A percentile compares a stretch with the other conserved stretches of the same genome.
Conservation (phyloP, 2,888 invertebrate genomes). For the Agapostemon virescens region DNA sequence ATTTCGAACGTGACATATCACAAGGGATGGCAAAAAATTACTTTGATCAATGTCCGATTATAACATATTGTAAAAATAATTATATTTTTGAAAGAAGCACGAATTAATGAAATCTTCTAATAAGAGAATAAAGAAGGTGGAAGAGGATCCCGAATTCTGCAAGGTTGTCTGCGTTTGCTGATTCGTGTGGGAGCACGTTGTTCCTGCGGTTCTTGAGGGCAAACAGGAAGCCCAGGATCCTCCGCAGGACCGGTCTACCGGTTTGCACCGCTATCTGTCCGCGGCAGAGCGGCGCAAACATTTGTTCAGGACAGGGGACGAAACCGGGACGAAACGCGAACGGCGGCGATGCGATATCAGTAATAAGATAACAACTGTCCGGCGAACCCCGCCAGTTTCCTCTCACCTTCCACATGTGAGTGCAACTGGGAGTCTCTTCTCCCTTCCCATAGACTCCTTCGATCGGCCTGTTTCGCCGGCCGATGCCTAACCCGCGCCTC, state of each 20-base stretch:
- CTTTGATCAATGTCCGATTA: no score
- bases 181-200: constrained; percentile 9
- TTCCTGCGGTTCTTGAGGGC: constrained; percentile 44
- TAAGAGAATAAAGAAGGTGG: no score
- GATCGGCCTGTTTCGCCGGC: constrained; percentile 3
- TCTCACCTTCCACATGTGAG: constrained; percentile 13
- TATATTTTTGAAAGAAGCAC: neutral
- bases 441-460: constrained; percentile 8
- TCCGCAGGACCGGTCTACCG: constrained; percentile 66
- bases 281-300: constrained; percentile 73
- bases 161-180: constrained; percentile 45
- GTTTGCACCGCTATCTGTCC: constrained; percentile 70
- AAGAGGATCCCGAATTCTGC: constrained; percentile 2
- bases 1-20: no score
- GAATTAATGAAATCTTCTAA: no score
- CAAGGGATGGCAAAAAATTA: no score
- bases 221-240: constrained; percentile 71
- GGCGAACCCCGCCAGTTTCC: constrained; percentile 48
- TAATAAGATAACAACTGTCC: constrained; percentile 76
- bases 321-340: constrained; percentile 54
- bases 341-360: constrained; percentile 72
- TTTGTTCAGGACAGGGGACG: constrained; percentile 73
- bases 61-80: neutral
- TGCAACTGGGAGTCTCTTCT: constrained; percentile 17
- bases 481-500: constrained; percentile 5